phyloP scores from a whole-genome alignment of 2,888 invertebrate species.

The Anodontia alba region DNA sequence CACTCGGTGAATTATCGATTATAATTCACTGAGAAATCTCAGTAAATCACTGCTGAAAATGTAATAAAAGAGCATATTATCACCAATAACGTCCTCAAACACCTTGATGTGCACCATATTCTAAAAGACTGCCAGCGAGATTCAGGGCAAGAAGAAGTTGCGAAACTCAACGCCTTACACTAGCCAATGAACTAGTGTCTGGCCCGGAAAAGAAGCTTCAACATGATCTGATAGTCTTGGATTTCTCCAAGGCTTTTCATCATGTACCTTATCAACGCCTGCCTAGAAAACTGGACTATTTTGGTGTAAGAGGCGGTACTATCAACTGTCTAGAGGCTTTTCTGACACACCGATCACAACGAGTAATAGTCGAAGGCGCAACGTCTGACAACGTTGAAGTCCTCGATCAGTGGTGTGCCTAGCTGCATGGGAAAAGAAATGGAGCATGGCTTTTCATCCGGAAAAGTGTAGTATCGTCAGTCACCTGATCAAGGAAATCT shows the following conservation, averaged over 20 bases:
- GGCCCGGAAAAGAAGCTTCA: neutral
- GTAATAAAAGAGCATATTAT: neutral
- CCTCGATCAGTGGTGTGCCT: neutral
- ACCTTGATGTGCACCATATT: neutral
- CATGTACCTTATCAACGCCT: slow-evolving; percentile 1
- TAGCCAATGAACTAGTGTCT: neutral
- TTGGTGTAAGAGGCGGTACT: neutral
- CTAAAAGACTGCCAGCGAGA: slow-evolving; percentile 19
- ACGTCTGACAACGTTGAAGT: no score
- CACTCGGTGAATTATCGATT: no score
- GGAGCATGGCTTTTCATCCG: slow-evolving; percentile 2
- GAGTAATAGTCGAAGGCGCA: neutral
- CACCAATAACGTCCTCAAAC: neutral
- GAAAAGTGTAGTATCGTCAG: neutral
- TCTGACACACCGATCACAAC: neutral
- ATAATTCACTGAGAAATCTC: no score
- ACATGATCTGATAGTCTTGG: slow-evolving; percentile 9
- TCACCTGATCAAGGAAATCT: neutral
- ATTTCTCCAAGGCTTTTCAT: slow-evolving; percentile 11
- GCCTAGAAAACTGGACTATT: neutral
- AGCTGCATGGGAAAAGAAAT: slow-evolving; percentile 3
- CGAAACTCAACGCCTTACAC: slow-evolving; percentile 19
- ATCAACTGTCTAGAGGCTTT: neutral
- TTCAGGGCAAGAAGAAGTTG: slow-evolving; percentile 26
- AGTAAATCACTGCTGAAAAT: no score